Conservation (phyloP, 2,888 invertebrate genomes). For the Brachyptera putata region DNA sequence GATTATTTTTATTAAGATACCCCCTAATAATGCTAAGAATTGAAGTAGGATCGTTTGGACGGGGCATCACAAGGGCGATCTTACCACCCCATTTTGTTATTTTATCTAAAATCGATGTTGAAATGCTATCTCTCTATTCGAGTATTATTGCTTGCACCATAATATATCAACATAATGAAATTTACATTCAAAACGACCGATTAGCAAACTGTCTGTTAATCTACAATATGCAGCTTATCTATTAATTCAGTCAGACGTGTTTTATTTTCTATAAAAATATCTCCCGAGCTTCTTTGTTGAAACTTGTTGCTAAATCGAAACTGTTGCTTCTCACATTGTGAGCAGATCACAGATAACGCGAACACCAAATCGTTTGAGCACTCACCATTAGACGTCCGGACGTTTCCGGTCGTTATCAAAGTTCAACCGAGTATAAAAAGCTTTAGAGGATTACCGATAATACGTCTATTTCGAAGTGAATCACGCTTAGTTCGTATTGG, state of each 20-base stretch:
- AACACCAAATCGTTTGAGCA: not conserved
- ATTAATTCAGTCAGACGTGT: not conserved
- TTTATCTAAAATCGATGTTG: too few relatives aligned
- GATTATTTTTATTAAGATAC: too few relatives aligned
- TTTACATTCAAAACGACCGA: not conserved
- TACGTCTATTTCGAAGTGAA: slow-evolving; percentile 1
- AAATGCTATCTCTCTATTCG: too few relatives aligned
- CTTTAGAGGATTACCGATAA: slow-evolving; percentile 3
- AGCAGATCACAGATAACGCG: too few relatives aligned
- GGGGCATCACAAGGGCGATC: too few relatives aligned
- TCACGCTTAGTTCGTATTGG: slow-evolving; percentile 4
- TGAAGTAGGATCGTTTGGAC: too few relatives aligned
- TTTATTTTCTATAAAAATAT: not conserved
- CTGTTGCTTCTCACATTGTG: too few relatives aligned
- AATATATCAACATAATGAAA: too few relatives aligned
- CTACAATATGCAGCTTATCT: slow-evolving; percentile 2
- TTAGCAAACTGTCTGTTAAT: too few relatives aligned
- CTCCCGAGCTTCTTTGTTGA: not conserved
- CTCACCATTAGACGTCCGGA: not conserved
- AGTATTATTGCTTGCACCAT: too few relatives aligned
- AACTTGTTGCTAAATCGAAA: slow-evolving; percentile 5
- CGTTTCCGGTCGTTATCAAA: not conserved
- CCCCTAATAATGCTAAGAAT: too few relatives aligned
- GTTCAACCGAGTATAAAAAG: not conserved
- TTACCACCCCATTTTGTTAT: too few relatives aligned